A percentile compares a stretch with the other conserved stretches of the same genome.
Conservation (phyloP, 2,113 vertebrate genomes). For the Aleadryas rufinucha region DNA sequence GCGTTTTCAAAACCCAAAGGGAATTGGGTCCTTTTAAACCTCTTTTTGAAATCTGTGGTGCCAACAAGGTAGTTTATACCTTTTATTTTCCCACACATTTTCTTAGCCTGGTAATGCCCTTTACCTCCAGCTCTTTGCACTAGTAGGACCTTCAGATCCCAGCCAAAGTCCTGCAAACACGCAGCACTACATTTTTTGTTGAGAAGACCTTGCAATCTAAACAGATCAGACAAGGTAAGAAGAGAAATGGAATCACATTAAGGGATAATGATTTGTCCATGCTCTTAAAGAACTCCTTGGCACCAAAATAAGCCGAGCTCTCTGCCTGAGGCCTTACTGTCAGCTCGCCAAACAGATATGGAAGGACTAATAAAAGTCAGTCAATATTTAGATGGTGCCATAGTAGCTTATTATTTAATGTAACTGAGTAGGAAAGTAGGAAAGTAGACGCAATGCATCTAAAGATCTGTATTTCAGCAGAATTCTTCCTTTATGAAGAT, state of each 20-base stretch:
- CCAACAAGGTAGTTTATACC: neutral
- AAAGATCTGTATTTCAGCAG: constrained; percentile 47
- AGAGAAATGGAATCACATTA: constrained; percentile 54
- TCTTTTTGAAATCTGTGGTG: neutral
- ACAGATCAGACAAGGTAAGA: constrained; percentile 36
- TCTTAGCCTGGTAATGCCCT: neutral
- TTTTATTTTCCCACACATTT: neutral
- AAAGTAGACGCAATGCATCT: neutral
- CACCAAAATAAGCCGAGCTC: constrained; percentile 12
- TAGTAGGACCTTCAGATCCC: neutral
- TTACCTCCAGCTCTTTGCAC: neutral
- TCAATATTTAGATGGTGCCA: constrained; percentile 59
- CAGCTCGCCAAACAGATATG: constrained; percentile 47
- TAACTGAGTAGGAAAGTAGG: neutral
- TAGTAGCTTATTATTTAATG: constrained; percentile 57
- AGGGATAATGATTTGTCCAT: constrained; percentile 39
- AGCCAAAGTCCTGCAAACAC: neutral
- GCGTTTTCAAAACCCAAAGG: neutral
- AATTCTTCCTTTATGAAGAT: constrained; percentile 27
- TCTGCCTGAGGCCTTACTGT: constrained; percentile 9
- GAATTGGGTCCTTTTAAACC: neutral
- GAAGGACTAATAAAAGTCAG: constrained; percentile 55
- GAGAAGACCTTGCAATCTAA: constrained; percentile 33
- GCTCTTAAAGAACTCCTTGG: constrained; percentile 51
- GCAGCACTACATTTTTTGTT: neutral